Evolutionary conservation across 2,888 invertebrate species (phyloP).

Genomic region (Tuta absoluta): DNA sequence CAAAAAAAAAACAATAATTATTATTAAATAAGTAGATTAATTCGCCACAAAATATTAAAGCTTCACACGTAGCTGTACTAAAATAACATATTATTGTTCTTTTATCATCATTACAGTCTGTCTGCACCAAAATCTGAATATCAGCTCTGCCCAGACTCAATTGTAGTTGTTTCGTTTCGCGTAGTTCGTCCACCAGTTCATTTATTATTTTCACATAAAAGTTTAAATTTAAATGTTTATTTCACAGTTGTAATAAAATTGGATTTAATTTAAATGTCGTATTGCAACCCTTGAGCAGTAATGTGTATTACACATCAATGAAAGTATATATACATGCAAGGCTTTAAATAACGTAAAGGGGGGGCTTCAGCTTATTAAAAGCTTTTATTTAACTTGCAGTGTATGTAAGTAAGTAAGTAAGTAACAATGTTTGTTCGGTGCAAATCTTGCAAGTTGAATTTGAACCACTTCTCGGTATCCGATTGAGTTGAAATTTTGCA

Average conservation of each 20-base stretch:
- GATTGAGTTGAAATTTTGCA: too few species aligned
- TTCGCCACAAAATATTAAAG: neutral
- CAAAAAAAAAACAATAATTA: neutral
- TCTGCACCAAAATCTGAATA: conserved; percentile 49
- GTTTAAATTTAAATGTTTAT: conserved; percentile 36
- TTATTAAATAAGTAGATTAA: neutral
- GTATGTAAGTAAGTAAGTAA: too few species aligned
- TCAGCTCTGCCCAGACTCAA: conserved; percentile 43
- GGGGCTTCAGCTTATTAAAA: too few species aligned
- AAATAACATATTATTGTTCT: neutral
- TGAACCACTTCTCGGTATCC: too few species aligned
- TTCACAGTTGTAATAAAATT: conserved; percentile 40
- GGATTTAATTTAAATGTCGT: conserved; percentile 42
- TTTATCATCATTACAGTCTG: conserved; percentile 32
- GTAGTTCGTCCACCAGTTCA: conserved; percentile 41
- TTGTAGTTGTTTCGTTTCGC: conserved; percentile 37
- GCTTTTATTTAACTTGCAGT: too few species aligned
- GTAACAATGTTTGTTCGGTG: too few species aligned
- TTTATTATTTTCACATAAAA: conserved; percentile 50
- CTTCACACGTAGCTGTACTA: neutral
- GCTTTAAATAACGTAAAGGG: too few species aligned
- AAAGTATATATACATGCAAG: too few species aligned
- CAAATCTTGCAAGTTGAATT: too few species aligned
- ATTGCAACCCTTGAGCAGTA: too few species aligned
- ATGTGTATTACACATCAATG: too few species aligned